Base-by-base conservation (phyloP, 2,797 vertebrate species). In the Gymnothorax javanicus region DNA sequence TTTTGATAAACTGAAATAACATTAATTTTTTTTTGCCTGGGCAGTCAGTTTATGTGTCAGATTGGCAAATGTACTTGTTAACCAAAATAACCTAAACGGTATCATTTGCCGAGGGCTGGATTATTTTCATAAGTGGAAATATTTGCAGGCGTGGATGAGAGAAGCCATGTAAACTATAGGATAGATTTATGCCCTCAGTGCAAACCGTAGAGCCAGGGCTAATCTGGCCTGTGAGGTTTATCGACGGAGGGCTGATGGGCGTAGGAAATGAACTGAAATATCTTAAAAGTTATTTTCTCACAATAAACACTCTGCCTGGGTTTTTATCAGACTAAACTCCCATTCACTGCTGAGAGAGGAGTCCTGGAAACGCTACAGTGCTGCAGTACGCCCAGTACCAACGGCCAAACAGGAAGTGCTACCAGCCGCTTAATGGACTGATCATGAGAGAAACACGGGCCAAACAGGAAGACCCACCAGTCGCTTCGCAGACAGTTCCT, bases 311-410 rank as follows among this genome's bases (percentile, higher is more conserved):
- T 56, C 43, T 56, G 20, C 84, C 71, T 58, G 64, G n/a, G 56
- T 73, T 33, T 56, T 8, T 73, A 84, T 84, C 50, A n/a, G 52
- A 57, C 13, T 71, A 27, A 83, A 57, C 86, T 67, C 81, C 86
- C 54, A 58, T 79, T 25, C 81, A 71, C 89, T 87, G 90, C 93
- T 91, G 91, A 59, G 69, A 58, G 91, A 87, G 71, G 84, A 75
- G 86, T 69, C 83, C 75, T 81, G 57, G 15, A 15, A 27, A 12
- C 33, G 59, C 27, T 52, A 84, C 33, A 59, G 27, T 52, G 64
- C 50, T 43, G 50, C 7, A 79, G 27, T 27, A 56, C 52, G 17
- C 67, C 11, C 52, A 79, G 71, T 12, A 15, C 25, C 27, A 57
- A 15, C 56, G 50, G 23, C 50, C 23, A 8, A 75, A 50, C 71